A percentile compares a stretch with the other conserved stretches of the same genome.
phyloP scores from a whole-genome alignment of 2,797 vertebrate species.

The Falco novaeseelandiae region DNA sequence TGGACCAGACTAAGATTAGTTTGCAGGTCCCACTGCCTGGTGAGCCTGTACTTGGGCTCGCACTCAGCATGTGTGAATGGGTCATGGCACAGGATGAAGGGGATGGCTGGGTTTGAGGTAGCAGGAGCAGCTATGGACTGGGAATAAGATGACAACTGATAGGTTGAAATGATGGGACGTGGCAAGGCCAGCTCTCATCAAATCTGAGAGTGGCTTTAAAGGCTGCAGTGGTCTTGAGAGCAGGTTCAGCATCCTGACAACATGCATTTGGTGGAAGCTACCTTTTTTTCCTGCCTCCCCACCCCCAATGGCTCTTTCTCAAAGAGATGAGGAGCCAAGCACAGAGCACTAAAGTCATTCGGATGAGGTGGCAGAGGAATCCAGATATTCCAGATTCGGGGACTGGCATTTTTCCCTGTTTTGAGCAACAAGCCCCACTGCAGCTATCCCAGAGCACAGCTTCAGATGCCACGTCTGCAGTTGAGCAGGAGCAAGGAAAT shows the following conservation, averaged over 20 bases:
- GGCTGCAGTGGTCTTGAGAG: neutral
- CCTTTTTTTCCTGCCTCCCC: no score
- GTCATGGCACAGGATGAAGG: neutral
- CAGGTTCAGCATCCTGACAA: neutral
- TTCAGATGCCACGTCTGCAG: slow-evolving; percentile 17
- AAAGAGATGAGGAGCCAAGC: neutral
- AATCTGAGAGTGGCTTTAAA: neutral
- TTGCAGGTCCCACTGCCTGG: neutral
- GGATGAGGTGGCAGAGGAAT: neutral
- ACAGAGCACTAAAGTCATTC: neutral
- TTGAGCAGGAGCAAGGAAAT: neutral
- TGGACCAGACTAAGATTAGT: neutral
- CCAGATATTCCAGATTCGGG: neutral
- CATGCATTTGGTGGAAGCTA: accelerated
- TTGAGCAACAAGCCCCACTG: neutral
- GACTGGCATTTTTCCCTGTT: neutral
- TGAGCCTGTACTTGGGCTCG: neutral
- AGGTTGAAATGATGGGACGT: neutral
- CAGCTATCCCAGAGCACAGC: neutral
- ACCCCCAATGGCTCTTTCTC: neutral
- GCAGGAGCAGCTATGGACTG: neutral
- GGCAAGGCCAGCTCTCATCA: neutral
- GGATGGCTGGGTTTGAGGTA: neutral
- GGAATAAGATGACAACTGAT: neutral
- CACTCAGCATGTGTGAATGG: accelerated